Evolutionary conservation across 2,888 invertebrate species (phyloP).

Genomic region (Lasioglossum calceatum): DNA sequence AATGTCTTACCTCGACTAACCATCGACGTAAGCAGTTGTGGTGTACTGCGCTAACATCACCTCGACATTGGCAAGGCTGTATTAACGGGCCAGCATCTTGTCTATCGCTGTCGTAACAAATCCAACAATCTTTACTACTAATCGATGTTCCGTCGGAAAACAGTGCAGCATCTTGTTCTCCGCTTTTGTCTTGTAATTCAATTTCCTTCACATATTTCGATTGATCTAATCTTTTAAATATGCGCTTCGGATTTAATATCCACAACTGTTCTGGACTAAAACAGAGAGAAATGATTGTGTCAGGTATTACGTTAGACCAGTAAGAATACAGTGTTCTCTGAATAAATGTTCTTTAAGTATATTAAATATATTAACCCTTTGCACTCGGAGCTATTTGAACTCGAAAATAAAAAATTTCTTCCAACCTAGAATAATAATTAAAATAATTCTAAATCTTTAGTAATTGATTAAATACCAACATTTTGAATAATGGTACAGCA

Average conservation of each 20-base stretch:
- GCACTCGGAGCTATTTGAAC: no score
- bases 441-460: no score
- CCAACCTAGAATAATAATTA: no score
- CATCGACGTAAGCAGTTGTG: slow-evolving; percentile 95
- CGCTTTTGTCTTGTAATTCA: slow-evolving; percentile 79
- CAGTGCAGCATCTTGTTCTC: slow-evolving; percentile 72
- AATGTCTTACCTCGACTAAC: slow-evolving; percentile 91
- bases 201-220: slow-evolving; percentile 79
- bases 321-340: background rate
- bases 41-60: slow-evolving; percentile 96
- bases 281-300: slow-evolving; percentile 13
- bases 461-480: no score
- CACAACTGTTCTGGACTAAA: slow-evolving; percentile 93
- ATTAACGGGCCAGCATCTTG: slow-evolving; percentile 92
- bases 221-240: slow-evolving; percentile 88
- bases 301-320: background rate
- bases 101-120: slow-evolving; percentile 94
- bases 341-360: no score
- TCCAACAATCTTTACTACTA: slow-evolving; percentile 93
- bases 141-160: slow-evolving; percentile 84
- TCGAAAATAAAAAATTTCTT: no score
- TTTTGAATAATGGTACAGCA: no score
- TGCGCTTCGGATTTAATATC: slow-evolving; percentile 96
- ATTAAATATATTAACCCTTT: no score
- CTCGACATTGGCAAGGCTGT: slow-evolving; percentile 95